Evolutionary conservation across 2,888 invertebrate genomes (phyloP).

Genomic region (Conomelus anceps): DNA sequence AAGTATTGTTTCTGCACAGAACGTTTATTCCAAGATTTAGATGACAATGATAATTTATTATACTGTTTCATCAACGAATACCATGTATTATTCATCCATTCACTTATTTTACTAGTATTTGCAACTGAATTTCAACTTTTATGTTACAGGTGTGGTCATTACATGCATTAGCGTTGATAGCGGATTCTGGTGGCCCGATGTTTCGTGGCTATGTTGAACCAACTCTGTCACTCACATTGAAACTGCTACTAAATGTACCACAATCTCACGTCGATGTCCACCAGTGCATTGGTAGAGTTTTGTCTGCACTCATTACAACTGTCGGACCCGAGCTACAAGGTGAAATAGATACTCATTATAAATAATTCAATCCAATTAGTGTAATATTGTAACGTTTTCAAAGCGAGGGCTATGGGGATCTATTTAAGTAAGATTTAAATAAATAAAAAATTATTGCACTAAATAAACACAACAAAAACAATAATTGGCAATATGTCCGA

Average conservation of each 20-base stretch:
- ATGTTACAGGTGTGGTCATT: slow-evolving; percentile 82
- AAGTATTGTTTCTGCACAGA: too few species aligned
- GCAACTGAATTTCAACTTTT: slow-evolving; percentile 19
- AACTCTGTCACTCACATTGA: slow-evolving; percentile 81
- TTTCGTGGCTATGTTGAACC: slow-evolving; percentile 96
- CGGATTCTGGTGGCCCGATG: slow-evolving; percentile 98
- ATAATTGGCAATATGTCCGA: too few species aligned
- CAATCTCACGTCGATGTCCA: slow-evolving; percentile 87
- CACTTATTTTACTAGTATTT: background rate
- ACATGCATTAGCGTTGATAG: slow-evolving; percentile 89
- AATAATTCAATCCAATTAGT: background rate
- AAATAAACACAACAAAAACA: too few species aligned
- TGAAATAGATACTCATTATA: too few species aligned
- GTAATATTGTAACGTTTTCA: background rate
- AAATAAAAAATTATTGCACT: too few species aligned
- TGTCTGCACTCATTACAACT: slow-evolving; percentile 93
- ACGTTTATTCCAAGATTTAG: too few species aligned
- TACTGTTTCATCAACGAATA: background rate
- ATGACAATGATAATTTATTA: too few species aligned
- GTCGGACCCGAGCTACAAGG: slow-evolving; percentile 96
- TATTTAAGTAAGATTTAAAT: too few species aligned
- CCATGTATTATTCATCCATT: background rate
- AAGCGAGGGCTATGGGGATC: too few species aligned
- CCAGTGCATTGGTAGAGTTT: slow-evolving; percentile 84
- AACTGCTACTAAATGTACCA: slow-evolving; percentile 81